Evolutionary conservation across 2,797 vertebrate species (phyloP).

Genomic region (Tangara arthus): DNA sequence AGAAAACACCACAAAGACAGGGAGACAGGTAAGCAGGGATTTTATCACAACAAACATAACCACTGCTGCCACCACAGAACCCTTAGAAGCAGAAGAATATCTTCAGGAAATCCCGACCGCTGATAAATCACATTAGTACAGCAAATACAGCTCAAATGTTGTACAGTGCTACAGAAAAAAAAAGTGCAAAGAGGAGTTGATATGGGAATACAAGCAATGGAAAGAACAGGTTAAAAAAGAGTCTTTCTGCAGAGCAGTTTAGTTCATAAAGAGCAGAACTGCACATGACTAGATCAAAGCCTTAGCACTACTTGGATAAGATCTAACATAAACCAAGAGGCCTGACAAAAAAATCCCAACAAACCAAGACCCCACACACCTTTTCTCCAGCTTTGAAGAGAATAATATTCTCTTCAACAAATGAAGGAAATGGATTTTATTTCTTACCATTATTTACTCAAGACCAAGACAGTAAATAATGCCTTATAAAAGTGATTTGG

Average conservation of each 20-base stretch:
- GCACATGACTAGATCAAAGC: constrained; percentile 4
- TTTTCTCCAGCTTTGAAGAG: not conserved
- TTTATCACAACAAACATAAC: not conserved
- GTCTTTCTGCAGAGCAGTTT: not conserved
- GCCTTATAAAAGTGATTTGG: not conserved
- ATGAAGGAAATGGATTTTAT: not conserved
- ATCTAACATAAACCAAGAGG: not conserved
- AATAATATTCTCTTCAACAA: not conserved
- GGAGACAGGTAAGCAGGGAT: not conserved
- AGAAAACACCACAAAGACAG: not conserved
- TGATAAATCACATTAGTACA: not conserved
- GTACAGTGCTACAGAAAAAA: not conserved
- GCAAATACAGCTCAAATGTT: not conserved
- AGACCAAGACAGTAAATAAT: not conserved
- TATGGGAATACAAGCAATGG: not conserved
- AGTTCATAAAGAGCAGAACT: not conserved
- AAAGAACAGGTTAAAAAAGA: not conserved
- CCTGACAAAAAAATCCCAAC: not conserved
- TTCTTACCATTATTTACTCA: not conserved
- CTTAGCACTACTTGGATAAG: not conserved
- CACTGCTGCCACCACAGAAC: not conserved
- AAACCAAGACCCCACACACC: not conserved
- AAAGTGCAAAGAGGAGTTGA: not conserved
- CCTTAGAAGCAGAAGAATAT: not conserved
- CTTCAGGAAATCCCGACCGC: not conserved